A percentile compares a stretch with the other conserved stretches of the same genome.
Conservation (phyloP, 2,888 invertebrate species). For the Neoitamus cyanurus region DNA sequence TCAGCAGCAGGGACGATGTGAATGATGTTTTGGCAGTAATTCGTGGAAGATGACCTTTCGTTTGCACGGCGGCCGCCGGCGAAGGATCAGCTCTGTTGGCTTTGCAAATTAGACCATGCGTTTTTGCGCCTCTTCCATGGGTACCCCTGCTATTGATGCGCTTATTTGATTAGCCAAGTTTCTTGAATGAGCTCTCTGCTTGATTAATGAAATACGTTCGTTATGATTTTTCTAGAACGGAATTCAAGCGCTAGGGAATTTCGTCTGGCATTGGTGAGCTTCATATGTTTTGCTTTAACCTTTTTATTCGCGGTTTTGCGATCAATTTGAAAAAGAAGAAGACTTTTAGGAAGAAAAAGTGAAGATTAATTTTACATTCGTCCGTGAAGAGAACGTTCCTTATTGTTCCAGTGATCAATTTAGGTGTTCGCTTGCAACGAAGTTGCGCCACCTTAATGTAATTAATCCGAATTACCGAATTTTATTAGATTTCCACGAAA, state of each 20-base stretch:
- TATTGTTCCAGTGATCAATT: no score
- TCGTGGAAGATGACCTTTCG: not conserved
- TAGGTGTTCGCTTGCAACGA: no score
- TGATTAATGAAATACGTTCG: not conserved
- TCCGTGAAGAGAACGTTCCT: no score
- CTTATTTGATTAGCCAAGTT: not conserved
- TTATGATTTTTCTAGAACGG: not conserved
- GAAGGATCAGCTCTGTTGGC: not conserved
- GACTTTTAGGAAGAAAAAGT: no score
- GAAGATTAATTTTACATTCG: no score
- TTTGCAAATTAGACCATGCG: not conserved
- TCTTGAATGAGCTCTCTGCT: not conserved
- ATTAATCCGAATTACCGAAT: no score
- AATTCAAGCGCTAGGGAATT: not conserved
- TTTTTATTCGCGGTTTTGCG: no score
- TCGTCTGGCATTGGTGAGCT: not conserved
- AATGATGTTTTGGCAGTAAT: not conserved
- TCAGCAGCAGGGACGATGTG: not conserved
- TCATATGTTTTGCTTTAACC: not conserved
- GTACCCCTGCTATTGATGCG: not conserved
- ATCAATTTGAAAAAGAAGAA: no score
- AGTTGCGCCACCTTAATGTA: no score
- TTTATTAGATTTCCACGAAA: no score
- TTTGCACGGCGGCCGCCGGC: not conserved
- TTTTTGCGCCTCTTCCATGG: not conserved